Conservation (phyloP, 1,140 invertebrate species). For the Lasioglossum albipes region DNA sequence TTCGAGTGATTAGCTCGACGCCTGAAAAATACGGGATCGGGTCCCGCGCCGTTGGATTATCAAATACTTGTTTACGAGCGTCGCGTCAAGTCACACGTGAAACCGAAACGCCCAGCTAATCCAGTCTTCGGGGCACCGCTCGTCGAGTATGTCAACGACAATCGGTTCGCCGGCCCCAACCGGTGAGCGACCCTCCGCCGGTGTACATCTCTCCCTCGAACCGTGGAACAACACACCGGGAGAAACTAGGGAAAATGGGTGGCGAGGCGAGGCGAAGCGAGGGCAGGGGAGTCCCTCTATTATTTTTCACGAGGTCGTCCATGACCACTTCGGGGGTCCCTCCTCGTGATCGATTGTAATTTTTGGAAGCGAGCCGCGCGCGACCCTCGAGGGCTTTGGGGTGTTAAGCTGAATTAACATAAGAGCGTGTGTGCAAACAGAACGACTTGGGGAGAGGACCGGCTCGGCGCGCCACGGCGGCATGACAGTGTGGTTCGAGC, state of each 20-base stretch:
- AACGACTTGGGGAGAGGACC: slow-evolving; percentile 27
- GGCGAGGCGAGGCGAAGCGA: too few relatives aligned
- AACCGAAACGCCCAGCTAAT: slow-evolving; percentile 26
- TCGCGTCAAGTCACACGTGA: slow-evolving; percentile 40
- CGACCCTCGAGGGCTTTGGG: slow-evolving; percentile 66
- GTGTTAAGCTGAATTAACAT: slow-evolving; percentile 80
- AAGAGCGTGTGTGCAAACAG: slow-evolving; percentile 80
- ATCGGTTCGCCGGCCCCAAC: slow-evolving; percentile 27
- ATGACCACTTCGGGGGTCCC: slow-evolving; percentile 55
- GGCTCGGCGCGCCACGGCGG: background rate
- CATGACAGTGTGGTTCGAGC: background rate
- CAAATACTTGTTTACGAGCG: slow-evolving; percentile 39
- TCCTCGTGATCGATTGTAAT: slow-evolving; percentile 66
- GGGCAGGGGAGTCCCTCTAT: slow-evolving; percentile 38
- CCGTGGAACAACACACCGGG: slow-evolving; percentile 19
- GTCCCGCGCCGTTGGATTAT: slow-evolving; percentile 15
- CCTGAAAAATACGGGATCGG: background rate
- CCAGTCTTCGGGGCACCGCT: slow-evolving; percentile 36
- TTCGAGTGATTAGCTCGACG: too few relatives aligned
- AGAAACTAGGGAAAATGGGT: background rate
- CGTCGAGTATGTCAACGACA: slow-evolving; percentile 47
- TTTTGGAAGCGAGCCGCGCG: slow-evolving; percentile 65
- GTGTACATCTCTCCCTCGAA: background rate
- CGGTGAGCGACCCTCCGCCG: slow-evolving; percentile 39
- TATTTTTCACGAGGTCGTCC: slow-evolving; percentile 64